Evolutionary conservation across 2,888 invertebrate genomes (phyloP), one percentile per base, ranked within the genome.

Genomic region (Neoitamus cyanurus): DNA sequence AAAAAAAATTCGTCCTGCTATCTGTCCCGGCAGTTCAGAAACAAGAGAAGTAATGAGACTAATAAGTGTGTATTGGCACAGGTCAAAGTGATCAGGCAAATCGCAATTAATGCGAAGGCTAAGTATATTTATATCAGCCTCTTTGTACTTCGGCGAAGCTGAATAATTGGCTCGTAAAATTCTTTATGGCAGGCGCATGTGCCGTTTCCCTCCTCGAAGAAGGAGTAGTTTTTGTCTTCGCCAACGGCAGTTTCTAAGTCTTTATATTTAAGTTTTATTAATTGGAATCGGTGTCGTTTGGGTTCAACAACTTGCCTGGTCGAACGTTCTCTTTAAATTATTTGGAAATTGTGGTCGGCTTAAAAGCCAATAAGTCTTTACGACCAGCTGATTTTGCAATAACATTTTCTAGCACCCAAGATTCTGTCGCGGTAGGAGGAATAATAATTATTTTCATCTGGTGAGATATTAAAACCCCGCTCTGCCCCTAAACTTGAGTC

Each of bases 151-250:
- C 37, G 36, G 36, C 34, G 37, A 5, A 42, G 36, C 37, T 75
- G 28, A 75, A 37, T 75, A 75, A 75, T 75, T 75, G 75, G 75
- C 75, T 75, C 75, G 75, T 37, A 37, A 37, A 75, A 25, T 37
- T 36, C 75, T 75, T 75, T 37, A 75, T 75, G 15, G 13, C 37
- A 11, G 72, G n/a, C 70, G 15, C 34, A 73, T 36, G 72, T 34
- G 72, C 48, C 15, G 13, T 37, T 13, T 42, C 11, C 42, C 42
- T 42, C 42, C 42, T n/a, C 11, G 42, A 42, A 42, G 42, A 42
- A n/a, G n/a, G 42, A 42, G n/a, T 42, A n/a, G 13, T 42, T 42
- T 9, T 42, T 42, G 42, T 42, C n/a, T 42, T 42, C 42, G n/a
- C 1, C n/a, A 11, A 42, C 42, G 13, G 42, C 42, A 3, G n/a